Evolutionary conservation across 2,113 vertebrate species (phyloP).

Genomic region (Rhombomys opimus): DNA sequence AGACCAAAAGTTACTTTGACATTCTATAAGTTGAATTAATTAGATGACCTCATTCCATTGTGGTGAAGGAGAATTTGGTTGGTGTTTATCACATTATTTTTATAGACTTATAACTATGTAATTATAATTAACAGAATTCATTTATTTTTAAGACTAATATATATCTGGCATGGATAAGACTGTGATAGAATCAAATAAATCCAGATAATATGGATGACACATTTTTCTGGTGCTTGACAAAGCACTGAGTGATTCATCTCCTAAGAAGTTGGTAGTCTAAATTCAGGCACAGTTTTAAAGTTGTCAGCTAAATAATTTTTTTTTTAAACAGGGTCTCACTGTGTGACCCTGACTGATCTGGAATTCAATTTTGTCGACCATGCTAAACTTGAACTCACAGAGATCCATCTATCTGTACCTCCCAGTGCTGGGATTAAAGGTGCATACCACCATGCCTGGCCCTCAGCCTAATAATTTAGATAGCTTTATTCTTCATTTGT

Average conservation of each 20-base stretch:
- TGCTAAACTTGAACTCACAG: not conserved
- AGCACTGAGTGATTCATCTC: not conserved
- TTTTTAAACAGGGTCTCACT: not conserved
- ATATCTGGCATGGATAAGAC: not conserved
- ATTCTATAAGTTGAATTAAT: slow-evolving; percentile 42
- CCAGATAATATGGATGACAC: not conserved
- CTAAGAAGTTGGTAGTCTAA: not conserved
- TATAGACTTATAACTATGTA: slow-evolving; percentile 5
- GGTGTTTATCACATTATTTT: slow-evolving; percentile 39
- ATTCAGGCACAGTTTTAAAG: not conserved
- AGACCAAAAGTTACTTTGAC: slow-evolving; percentile 48
- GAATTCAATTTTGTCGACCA: not conserved
- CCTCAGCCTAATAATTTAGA: not conserved
- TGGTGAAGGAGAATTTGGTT: slow-evolving; percentile 13
- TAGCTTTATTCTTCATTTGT: not conserved
- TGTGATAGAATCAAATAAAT: not conserved
- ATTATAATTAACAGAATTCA: slow-evolving; percentile 26
- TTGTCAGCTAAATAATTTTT: not conserved
- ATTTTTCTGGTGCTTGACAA: slow-evolving; percentile 8
- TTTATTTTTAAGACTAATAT: slow-evolving; percentile 46
- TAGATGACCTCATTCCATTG: not conserved
- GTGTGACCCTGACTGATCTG: not conserved
- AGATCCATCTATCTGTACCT: not conserved
- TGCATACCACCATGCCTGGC: no score
- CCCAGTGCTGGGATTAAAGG: not conserved